Conservation (phyloP, 2,113 vertebrate genomes). For the Axis porcinus region DNA sequence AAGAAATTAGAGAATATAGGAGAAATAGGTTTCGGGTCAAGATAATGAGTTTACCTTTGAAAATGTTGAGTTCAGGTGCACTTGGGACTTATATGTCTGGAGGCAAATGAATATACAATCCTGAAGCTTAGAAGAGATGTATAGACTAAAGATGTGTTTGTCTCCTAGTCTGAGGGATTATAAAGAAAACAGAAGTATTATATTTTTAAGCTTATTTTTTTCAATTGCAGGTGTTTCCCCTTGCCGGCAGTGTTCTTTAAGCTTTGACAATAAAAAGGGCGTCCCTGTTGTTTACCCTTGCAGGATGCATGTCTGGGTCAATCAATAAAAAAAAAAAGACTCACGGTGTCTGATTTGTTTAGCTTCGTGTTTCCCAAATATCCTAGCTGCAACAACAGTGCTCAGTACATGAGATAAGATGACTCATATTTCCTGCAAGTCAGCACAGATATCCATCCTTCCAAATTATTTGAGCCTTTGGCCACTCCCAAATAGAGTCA, state of each 20-base stretch:
- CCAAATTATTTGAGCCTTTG: background rate
- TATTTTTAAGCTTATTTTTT: background rate
- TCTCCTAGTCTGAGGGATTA: background rate
- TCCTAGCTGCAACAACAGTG: background rate
- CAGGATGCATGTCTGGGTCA: constrained; percentile 26
- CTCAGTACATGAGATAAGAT: constrained; percentile 14
- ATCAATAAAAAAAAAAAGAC: constrained; percentile 30
- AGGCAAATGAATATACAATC: background rate
- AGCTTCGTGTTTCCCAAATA: constrained; percentile 3
- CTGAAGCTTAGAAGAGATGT: background rate
- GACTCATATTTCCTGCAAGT: constrained; percentile 46
- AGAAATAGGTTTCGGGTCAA: background rate
- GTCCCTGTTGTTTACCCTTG: constrained; percentile 22
- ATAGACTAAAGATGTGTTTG: background rate
- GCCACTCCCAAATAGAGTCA: background rate
- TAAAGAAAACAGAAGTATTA: background rate
- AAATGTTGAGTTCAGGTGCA: background rate
- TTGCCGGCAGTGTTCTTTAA: constrained; percentile 11
- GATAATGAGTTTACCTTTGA: background rate
- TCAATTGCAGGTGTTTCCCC: constrained; percentile 41
- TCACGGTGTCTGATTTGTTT: background rate
- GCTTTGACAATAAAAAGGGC: constrained; percentile 30
- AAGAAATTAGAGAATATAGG: background rate
- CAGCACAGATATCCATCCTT: constrained; percentile 29
- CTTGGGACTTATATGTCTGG: background rate